Base-by-base conservation (phyloP, 2,113 vertebrate species). In the Agapornis roseicollis region DNA sequence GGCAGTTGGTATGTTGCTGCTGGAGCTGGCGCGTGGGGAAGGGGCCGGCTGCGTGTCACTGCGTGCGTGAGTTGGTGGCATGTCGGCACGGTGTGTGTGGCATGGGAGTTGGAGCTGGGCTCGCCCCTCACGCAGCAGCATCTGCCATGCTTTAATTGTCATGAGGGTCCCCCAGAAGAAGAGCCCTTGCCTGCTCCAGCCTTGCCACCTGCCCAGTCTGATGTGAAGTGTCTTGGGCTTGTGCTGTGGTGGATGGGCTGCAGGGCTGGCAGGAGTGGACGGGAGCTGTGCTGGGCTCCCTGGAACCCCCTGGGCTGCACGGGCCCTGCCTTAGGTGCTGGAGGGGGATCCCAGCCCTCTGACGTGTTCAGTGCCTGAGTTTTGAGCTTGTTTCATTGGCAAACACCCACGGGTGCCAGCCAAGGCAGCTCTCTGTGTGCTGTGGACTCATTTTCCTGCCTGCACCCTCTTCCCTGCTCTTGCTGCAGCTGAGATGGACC, bases 1-100 rank as follows among this genome's bases (percentile, higher is more conserved):
- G 7, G 27, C 6, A 7, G 55, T 22, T 1, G 3, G 12, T 9
- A 2, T 7, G 11, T 7, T 25, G 52, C 52, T 71, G 47, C 73
- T 49, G 64, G 42, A 83, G 35, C 35, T 1, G 16, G 55, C 31
- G 15, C 0, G 0, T 18, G n/a, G 35, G 56, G 37, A 74, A 11
- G 28, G 46, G 49, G n/a, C 58, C 53, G 16, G 5, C 3, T 3
- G 76, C 1, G 8, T 35, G 55, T 61, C 0, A 0, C 17, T 28
- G 46, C 1, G 1, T 18, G 42, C 1, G 0, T 5, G 68, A 44
- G 60, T 7, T 31, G 76, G 49, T 81, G 79, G 37, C 68, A 23
- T 4, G 31, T 2, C 56, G 52, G 72, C 68, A 42, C 0, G 2
- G 11, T 8, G 10, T 2, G 0, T 35, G 37, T 37, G 29, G 61